A percentile compares a stretch with the other conserved stretches of the same genome.
These are phyloP conservation scores for Hypomecis punctinalis DNA, from an alignment of 2,888 invertebrate genomes.

Conservation along the genomic window DNA sequence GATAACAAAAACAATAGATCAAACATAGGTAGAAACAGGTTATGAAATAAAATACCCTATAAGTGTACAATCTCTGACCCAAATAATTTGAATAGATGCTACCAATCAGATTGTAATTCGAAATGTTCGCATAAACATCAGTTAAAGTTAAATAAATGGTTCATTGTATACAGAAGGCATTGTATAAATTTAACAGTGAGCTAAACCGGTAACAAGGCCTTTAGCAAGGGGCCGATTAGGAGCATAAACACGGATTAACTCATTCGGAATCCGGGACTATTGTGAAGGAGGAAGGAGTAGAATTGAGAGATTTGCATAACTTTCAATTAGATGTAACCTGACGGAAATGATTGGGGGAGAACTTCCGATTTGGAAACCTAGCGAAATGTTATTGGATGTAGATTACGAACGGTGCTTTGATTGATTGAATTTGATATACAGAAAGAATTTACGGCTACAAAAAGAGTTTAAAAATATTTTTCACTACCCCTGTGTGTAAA, in stretches of 20 bases:
- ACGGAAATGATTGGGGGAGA: constrained; percentile 78
- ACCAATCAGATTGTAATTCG: constrained; percentile 54
- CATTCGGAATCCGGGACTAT: constrained; percentile 81
- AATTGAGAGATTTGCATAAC: constrained; percentile 84
- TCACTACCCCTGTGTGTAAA: no score
- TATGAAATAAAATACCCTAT: background rate
- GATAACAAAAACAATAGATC: constrained; percentile 23
- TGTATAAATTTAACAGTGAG: constrained; percentile 80
- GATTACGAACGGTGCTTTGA: constrained; percentile 17
- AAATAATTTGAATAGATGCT: constrained; percentile 42
- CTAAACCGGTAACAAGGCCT: constrained; percentile 79
- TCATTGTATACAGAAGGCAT: constrained; percentile 75
- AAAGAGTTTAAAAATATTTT: no score
- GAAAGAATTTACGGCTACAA: background rate
- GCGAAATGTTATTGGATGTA: constrained; percentile 44
- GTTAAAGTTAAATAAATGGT: constrained; percentile 72
- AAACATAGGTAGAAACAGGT: background rate
- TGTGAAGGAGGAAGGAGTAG: constrained; percentile 84
- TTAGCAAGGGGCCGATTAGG: constrained; percentile 81
- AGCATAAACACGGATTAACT: constrained; percentile 85
- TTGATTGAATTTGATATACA: constrained; percentile 3
- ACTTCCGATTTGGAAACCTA: constrained; percentile 66
- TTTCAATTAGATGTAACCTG: constrained; percentile 83
- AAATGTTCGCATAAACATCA: constrained; percentile 64
- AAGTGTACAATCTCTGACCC: constrained; percentile 31